Conservation (phyloP, 2,888 invertebrate species). For the Myathropa florea region DNA sequence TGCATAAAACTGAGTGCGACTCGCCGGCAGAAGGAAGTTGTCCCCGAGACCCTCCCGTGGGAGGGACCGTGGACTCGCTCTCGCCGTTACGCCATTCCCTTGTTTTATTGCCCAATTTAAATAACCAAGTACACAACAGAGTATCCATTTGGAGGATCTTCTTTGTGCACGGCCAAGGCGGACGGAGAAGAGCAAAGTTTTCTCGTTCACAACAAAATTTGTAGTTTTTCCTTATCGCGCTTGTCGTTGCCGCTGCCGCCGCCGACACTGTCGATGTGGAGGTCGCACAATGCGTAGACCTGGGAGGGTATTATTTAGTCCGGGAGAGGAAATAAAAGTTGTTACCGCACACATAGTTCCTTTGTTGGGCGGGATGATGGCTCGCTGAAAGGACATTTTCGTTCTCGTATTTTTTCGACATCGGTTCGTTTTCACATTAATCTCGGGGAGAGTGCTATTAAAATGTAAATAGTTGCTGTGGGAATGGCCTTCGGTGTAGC, state of each 20-base stretch:
- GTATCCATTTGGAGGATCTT: slow-evolving; percentile 28
- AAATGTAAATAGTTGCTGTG: slow-evolving; percentile 11
- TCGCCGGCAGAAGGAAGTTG: background rate
- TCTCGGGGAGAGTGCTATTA: slow-evolving; percentile 16
- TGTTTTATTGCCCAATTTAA: slow-evolving; percentile 59
- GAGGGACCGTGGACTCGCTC: background rate
- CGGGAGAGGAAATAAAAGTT: slow-evolving; percentile 14
- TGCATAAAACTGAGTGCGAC: slow-evolving; percentile 16
- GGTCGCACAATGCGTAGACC: background rate
- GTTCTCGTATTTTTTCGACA: background rate
- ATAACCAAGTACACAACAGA: slow-evolving; percentile 40
- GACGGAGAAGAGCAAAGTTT: slow-evolving; percentile 29
- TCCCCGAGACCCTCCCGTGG: background rate
- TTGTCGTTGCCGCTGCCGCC: background rate
- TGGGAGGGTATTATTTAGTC: slow-evolving; percentile 4
- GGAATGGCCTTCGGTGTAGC: slow-evolving; percentile 17
- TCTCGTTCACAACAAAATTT: slow-evolving; percentile 46
- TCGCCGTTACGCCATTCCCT: slow-evolving; percentile 20
- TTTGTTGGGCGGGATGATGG: slow-evolving; percentile 1
- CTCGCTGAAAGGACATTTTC: slow-evolving; percentile 1
- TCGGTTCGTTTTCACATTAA: slow-evolving; percentile 21
- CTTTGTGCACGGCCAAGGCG: background rate
- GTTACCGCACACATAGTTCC: slow-evolving; percentile 19
- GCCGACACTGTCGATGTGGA: background rate
- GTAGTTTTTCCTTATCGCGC: background rate